These are phyloP conservation scores for Halichondria panicea DNA, from an alignment of 37 sponge, comb jelly and placozoan species.

Conservation along the genomic window DNA sequence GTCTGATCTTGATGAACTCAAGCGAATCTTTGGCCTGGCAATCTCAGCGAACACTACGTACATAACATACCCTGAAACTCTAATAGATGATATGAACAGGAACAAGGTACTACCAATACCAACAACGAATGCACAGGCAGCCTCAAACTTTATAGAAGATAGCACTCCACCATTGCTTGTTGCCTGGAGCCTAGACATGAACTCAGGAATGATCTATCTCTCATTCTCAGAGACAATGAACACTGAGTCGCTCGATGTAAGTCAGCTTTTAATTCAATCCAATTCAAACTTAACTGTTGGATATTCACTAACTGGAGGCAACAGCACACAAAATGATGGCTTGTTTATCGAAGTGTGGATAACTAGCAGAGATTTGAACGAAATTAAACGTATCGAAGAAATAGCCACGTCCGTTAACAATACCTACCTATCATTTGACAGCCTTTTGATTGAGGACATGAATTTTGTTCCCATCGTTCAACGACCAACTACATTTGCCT, in stretches of 20 bases:
- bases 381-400: constrained; percentile 82
- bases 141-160: constrained; percentile 64
- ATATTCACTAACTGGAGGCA: constrained; percentile 72
- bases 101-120: constrained; percentile 63
- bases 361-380: constrained; percentile 79
- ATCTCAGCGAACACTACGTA: constrained; percentile 68
- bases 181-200: constrained; percentile 81
- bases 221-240: constrained; percentile 86
- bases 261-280: constrained; percentile 75
- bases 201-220: constrained; percentile 62
- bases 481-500: constrained; percentile 20
- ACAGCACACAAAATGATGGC: constrained; percentile 39
- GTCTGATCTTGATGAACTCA: constrained; percentile 79
- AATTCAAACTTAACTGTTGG: constrained; percentile 47
- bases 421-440: constrained; percentile 66
- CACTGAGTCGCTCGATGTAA: constrained; percentile 68
- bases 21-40: constrained; percentile 74
- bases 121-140: constrained; percentile 55
- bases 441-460: constrained; percentile 77
- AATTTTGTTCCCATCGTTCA: constrained; percentile 58
- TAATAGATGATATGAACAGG: constrained; percentile 79
- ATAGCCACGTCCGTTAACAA: constrained; percentile 70
- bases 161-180: constrained; percentile 67
- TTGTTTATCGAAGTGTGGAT: constrained; percentile 48
- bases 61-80: constrained; percentile 59